Evolutionary conservation across 2,797 vertebrate species (phyloP).

Genomic region (Parambassis ranga): DNA sequence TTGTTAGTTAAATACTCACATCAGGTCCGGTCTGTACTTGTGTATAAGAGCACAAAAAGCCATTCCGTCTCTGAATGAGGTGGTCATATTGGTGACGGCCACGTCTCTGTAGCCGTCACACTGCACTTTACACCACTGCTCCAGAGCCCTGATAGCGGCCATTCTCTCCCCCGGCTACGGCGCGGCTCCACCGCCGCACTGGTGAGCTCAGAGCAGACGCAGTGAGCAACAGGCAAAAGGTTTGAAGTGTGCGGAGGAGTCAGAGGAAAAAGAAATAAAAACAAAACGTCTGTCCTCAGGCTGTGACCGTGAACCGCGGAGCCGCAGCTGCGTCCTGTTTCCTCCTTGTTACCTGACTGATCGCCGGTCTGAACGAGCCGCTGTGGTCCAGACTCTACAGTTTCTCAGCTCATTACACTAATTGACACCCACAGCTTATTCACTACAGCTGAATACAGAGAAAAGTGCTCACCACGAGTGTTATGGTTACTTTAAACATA

Average conservation of each 20-base stretch:
- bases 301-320: conserved; percentile 30
- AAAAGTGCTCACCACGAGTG: too few species aligned
- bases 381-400: too few species aligned
- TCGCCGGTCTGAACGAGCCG: background rate
- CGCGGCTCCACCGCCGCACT: background rate
- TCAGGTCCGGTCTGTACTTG: conserved; percentile 92
- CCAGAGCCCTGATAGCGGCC: conserved; percentile 92
- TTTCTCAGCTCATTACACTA: conserved; percentile 39
- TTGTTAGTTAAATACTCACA: conserved; percentile 88
- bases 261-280: conserved; percentile 8
- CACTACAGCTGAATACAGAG: background rate
- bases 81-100: conserved; percentile 93
- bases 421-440: conserved; percentile 29
- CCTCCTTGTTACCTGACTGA: conserved; percentile 30
- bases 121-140: conserved; percentile 92
- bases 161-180: conserved; percentile 65
- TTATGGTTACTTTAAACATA: too few species aligned
- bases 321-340: conserved; percentile 74
- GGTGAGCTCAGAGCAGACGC: background rate
- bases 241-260: background rate
- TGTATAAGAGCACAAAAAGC: conserved; percentile 97
- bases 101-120: conserved; percentile 92
- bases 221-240: conserved; percentile 17
- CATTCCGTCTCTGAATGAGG: conserved; percentile 93
- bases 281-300: background rate